Base-by-base conservation (phyloP, 64 coral and sea anemone species). In the Stylophora pistillata region DNA sequence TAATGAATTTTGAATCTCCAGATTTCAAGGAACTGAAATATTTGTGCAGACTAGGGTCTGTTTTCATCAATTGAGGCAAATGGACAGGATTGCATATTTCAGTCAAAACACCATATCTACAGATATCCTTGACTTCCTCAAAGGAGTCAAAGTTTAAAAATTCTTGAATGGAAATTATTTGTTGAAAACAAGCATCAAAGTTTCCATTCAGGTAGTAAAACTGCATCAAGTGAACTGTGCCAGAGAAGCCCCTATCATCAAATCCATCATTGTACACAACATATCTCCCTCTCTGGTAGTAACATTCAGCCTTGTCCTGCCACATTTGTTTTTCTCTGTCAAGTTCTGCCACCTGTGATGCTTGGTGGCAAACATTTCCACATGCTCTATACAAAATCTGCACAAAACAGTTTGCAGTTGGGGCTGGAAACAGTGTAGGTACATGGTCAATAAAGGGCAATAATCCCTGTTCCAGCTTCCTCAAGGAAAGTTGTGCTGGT, bases 61-160 rank as follows among this genome's bases (percentile, higher is more conserved):
- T 78, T 11, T 9, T 54, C 76, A 55, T 30, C 76, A 78, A 55
- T 23, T 12, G 76, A 55, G 76, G 41, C 76, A 78, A 78, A 54
- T 78, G 76, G 16, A 78, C 41, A 55, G 76, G 76, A 54, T 54
- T 78, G 56, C 76, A 78, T 56, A 78, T 18, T 78, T 53, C 76
- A 78, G 30, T 37, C 13, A 37, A 56, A 53, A 78, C 76, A 76
- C n/a, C 30, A 53, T 76, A 78, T 78, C 33, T 78, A 53, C 76
- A 78, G 76, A 78, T 78, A 56, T 78, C 76, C 4, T 37, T 47
- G 56, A 78, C 76, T 37, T 78, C 76, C 23, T 78, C 76, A 78
- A 78, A 78, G 29, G 76, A 78, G 47, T 17, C 76, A 78, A 78
- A 78, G 76, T 78, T 56, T 54, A 78, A 54, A 54, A 37, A 17